phyloP scores from a whole-genome alignment of 2,888 invertebrate species.

The Patella pellucida region DNA sequence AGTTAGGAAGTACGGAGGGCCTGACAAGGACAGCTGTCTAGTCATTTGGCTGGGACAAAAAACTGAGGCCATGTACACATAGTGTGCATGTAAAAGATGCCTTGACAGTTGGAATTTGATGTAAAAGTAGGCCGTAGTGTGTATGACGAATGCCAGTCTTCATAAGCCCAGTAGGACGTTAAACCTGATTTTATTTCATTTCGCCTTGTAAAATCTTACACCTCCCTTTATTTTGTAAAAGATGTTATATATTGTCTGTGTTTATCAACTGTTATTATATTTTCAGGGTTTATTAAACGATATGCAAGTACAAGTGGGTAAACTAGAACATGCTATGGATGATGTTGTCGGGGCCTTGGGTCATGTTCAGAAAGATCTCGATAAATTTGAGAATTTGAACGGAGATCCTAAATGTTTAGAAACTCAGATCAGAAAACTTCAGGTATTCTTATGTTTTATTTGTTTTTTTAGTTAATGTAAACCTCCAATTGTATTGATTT shows the following conservation, averaged over 20 bases:
- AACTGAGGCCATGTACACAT: too few relatives aligned
- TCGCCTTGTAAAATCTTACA: too few relatives aligned
- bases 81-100: too few relatives aligned
- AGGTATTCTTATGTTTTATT: conserved; percentile 50
- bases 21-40: too few relatives aligned
- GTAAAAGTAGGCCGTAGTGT: too few relatives aligned
- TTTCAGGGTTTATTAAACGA: conserved; percentile 64
- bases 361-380: conserved; percentile 60
- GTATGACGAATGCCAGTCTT: too few relatives aligned
- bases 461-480: not conserved
- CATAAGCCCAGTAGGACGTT: too few relatives aligned
- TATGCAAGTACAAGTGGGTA: conserved; percentile 66
- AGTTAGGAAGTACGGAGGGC: too few relatives aligned
- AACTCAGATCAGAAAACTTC: conserved; percentile 67
- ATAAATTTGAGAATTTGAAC: conserved; percentile 58
- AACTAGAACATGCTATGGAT: conserved; percentile 67
- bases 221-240: not conserved
- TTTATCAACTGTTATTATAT: not conserved
- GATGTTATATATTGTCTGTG: not conserved
- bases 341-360: conserved; percentile 64
- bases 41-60: too few relatives aligned
- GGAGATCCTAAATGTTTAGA: conserved; percentile 70
- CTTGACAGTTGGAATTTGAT: too few relatives aligned
- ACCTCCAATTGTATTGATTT: too few relatives aligned
- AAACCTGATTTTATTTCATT: too few relatives aligned